Evolutionary conservation across 2,113 vertebrate genomes (phyloP).

Genomic region (Cyprinodon brontotheroides): DNA sequence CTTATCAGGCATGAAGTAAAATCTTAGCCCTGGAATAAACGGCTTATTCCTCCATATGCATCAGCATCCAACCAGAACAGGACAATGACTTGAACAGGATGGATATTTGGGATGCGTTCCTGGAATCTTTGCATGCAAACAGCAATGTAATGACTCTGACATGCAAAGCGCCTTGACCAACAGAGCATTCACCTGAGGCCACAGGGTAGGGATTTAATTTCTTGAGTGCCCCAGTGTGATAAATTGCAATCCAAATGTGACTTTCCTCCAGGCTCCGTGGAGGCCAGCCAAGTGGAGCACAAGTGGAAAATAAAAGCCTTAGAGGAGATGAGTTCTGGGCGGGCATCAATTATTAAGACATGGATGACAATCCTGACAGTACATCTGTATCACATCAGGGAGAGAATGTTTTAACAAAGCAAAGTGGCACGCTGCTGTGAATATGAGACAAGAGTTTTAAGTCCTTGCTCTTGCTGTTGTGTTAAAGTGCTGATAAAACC

Average conservation of each 20-base stretch:
- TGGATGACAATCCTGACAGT: slow-evolving; percentile 26
- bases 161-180: slow-evolving; percentile 58
- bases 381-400: slow-evolving; percentile 15
- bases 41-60: slow-evolving; percentile 26
- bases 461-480: background rate
- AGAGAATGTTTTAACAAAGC: slow-evolving; percentile 28
- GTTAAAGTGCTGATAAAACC: background rate
- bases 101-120: slow-evolving; percentile 12
- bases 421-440: background rate
- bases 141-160: slow-evolving; percentile 46
- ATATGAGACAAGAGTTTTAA: background rate
- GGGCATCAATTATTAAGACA: slow-evolving; percentile 60
- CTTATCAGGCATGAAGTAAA: slow-evolving; percentile 31
- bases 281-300: slow-evolving; percentile 39
- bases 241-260: slow-evolving; percentile 57
- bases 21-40: slow-evolving; percentile 30
- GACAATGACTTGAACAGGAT: slow-evolving; percentile 17
- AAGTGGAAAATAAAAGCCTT: background rate
- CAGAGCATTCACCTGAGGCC: slow-evolving; percentile 54
- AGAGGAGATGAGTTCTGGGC: slow-evolving; percentile 30
- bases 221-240: slow-evolving; percentile 59
- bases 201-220: slow-evolving; percentile 53
- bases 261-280: slow-evolving; percentile 59
- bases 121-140: slow-evolving; percentile 21
- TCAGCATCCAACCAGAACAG: slow-evolving; percentile 15